These are phyloP conservation scores for Felis chaus DNA, from an alignment of 2,113 vertebrate genomes.

Conservation along the genomic window DNA sequence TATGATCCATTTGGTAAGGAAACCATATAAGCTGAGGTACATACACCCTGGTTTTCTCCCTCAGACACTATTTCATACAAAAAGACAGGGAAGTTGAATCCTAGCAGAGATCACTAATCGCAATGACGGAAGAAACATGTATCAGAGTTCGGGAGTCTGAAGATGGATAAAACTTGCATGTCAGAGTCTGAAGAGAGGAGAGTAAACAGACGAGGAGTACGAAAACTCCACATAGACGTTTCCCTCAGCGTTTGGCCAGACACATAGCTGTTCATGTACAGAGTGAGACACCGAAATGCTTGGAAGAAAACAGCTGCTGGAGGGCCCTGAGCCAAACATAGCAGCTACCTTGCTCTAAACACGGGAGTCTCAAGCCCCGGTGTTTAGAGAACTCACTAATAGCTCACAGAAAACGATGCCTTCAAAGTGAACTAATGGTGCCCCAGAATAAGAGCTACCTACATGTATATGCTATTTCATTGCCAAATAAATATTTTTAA, in stretches of 20 bases:
- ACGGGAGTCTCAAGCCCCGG: rapidly evolving
- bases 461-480: background rate
- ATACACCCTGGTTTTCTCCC: background rate
- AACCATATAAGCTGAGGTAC: background rate
- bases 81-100: background rate
- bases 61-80: background rate
- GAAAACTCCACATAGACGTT: background rate
- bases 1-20: background rate
- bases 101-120: background rate
- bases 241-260: background rate
- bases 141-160: background rate
- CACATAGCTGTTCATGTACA: background rate
- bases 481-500: background rate
- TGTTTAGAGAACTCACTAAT: background rate
- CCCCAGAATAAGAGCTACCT: background rate
- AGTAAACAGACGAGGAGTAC: background rate
- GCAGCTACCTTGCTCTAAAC: background rate
- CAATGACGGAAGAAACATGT: background rate
- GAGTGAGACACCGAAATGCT: background rate
- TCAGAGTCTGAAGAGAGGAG: background rate
- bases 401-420: background rate
- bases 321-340: background rate
- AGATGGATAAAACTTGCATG: background rate
- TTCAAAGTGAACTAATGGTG: background rate
- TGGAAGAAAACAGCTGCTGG: background rate